Evolutionary conservation across 2,113 vertebrate genomes (phyloP).

Genomic region (Tetraodon nigroviridis): DNA sequence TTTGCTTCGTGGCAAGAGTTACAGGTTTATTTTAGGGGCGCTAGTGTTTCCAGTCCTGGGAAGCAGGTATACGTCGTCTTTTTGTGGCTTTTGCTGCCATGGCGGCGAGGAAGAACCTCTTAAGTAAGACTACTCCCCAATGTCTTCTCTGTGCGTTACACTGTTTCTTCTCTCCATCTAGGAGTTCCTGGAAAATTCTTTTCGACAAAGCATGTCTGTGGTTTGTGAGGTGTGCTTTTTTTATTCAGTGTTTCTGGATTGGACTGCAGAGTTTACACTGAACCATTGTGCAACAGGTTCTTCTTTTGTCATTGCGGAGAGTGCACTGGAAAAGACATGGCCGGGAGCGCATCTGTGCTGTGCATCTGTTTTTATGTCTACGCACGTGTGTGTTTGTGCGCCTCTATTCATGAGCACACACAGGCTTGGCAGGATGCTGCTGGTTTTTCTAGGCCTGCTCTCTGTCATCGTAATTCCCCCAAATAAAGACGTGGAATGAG

Average conservation of each 20-base stretch:
- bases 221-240: slow-evolving; percentile 51
- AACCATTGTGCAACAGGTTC: neutral
- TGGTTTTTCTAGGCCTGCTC: slow-evolving; percentile 44
- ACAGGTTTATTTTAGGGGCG: slow-evolving; percentile 70
- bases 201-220: slow-evolving; percentile 30
- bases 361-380: slow-evolving; percentile 17
- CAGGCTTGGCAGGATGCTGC: slow-evolving; percentile 39
- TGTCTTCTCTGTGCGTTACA: slow-evolving; percentile 24
- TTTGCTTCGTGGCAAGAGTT: slow-evolving; percentile 63
- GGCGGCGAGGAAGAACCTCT: slow-evolving; percentile 24
- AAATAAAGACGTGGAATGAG: slow-evolving; percentile 61
- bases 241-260: slow-evolving; percentile 36
- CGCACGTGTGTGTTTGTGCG: slow-evolving; percentile 15
- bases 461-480: slow-evolving; percentile 63
- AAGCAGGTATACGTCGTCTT: slow-evolving; percentile 59
- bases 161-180: slow-evolving; percentile 12
- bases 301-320: slow-evolving; percentile 6
- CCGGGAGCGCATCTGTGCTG: slow-evolving; percentile 14
- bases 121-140: slow-evolving; percentile 3
- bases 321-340: slow-evolving; percentile 30
- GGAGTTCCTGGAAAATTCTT: slow-evolving; percentile 45
- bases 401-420: slow-evolving; percentile 14
- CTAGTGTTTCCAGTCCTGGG: slow-evolving; percentile 57
- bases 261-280: slow-evolving; percentile 28
- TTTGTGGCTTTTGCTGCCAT: slow-evolving; percentile 49